Evolutionary conservation across 2,888 invertebrate genomes (phyloP), one percentile per base, ranked within the genome.

Genomic region (Nebria brevicollis): DNA sequence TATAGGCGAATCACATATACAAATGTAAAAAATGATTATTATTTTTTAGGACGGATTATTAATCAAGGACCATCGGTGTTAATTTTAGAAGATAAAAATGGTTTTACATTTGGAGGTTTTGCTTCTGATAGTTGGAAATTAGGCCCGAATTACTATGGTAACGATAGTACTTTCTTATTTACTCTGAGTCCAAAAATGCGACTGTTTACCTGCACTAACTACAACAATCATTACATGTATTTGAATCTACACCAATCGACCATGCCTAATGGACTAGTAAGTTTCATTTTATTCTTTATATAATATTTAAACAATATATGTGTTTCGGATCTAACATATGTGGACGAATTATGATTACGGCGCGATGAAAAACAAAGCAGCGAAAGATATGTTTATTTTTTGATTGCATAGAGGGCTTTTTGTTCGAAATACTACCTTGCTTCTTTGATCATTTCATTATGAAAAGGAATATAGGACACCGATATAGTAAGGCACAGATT

Each of bases 151-250:
- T 97, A 95, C 89, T 90, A 90, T 81, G 97, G 95, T 15, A 92
- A 93, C 82, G 93, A 94, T 65, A 91, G 93, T 34, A 94, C 96
- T 72, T 96, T 97, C 89, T 90, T 98, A 43, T 98, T 97, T 89
- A 94, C 95, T 0, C 90, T 97, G 76, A 91, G 93, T 34, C 98
- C 98, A 0, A 92, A 93, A 80, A 95, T 96, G 93, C 89, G 95
- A 64, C 91, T 95, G 1, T 98, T 95, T 88, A 91, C 91, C 0
- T 90, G 96, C 0, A 96, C 96, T 0, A 94, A 93, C 0, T 97
- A 95, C 88, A 98, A 98, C 88, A 92, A 95, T 83, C 96, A 98
- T 87, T 98, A 94, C 88, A 96, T 97, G 90, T 98, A 98, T 88
- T 91, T 98, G 83, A 98, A 98, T 89, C 91, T 95, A 82, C 95